Evolutionary conservation across 2,797 vertebrate genomes (phyloP).

Genomic region (Takifugu rubripes): DNA sequence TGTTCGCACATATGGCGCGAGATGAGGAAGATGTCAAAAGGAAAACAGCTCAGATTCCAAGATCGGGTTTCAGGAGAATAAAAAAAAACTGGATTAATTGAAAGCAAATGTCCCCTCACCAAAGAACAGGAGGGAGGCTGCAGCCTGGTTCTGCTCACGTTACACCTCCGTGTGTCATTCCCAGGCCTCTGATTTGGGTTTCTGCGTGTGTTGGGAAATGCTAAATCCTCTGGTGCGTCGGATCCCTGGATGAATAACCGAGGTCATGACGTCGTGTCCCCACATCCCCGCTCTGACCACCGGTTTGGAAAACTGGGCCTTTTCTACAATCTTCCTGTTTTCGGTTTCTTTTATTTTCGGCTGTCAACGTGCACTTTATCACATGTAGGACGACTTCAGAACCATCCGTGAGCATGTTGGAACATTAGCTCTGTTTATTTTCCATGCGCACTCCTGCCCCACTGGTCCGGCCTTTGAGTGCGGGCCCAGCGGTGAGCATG

Average conservation of each 20-base stretch:
- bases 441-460: too few relatives aligned
- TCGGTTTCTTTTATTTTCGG: conserved; percentile 3
- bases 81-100: conserved; percentile 5
- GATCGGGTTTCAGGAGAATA: too few relatives aligned
- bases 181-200: background rate
- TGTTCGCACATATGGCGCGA: too few relatives aligned
- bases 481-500: conserved; percentile 38
- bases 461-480: background rate
- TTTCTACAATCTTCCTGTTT: conserved; percentile 11
- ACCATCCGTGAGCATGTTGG: too few relatives aligned
- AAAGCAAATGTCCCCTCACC: background rate
- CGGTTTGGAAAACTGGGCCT: conserved; percentile 17
- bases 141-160: background rate
- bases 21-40: too few relatives aligned
- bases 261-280: conserved; percentile 28
- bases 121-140: too few relatives aligned
- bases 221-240: conserved; percentile 15
- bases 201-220: conserved; percentile 2
- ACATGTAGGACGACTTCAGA: too few relatives aligned
- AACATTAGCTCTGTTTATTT: too few relatives aligned
- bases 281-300: conserved; percentile 12
- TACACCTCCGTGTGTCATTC: background rate
- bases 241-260: conserved; percentile 16
- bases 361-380: too few relatives aligned
- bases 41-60: too few relatives aligned